Base-by-base conservation (phyloP, 2,797 vertebrate genomes). In the Prionace glauca region DNA sequence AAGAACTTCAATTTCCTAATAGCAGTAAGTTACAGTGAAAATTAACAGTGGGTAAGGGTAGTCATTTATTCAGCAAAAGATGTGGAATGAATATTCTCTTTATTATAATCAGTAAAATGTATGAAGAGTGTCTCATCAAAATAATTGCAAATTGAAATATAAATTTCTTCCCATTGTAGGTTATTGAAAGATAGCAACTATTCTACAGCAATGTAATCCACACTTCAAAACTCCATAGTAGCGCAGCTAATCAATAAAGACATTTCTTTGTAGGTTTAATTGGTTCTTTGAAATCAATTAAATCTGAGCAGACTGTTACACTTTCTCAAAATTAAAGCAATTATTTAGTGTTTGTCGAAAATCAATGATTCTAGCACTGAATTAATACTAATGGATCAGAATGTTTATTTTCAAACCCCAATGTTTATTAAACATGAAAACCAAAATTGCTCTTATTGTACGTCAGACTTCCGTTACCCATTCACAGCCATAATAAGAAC, bases 181-280 rank as follows among this genome's bases (percentile, higher is more conserved):
- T 91, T 22, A 91, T 32, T 36, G 62, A 36, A 41, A 92, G 20
- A 69, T 92, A 14, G 65, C 16, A 92, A 69, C 65, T 67, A 69
- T 41, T 69, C 36, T 41, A 24, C 20, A 20, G 14, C 18, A 69
- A 2, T 67, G 62, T 41, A 36, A 92, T 92, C 36, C 20, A 41
- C 10, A 36, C n/a, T 67, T 92, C 90, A 3, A 36, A 36, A 67
- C 65, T 20, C 90, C 62, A 69, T 24, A 22, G 62, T 24, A 5
- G 32, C 67, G 62, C 24, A 92, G 36, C 90, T 41, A 45, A 92
- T 92, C 90, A 92, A 69, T 92, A 67, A 69, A 92, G n/a, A 24
- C 36, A 41, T 36, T 67, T 69, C n/a, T 92, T 92, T 69, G 62
- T 22, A 24, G 62, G 7, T 41, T 24, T 92, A 92, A 92, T 92